Evolutionary conservation across 2,888 invertebrate species (phyloP), one percentile per base, ranked within the genome.

Genomic region (Seladonia tumulorum): DNA sequence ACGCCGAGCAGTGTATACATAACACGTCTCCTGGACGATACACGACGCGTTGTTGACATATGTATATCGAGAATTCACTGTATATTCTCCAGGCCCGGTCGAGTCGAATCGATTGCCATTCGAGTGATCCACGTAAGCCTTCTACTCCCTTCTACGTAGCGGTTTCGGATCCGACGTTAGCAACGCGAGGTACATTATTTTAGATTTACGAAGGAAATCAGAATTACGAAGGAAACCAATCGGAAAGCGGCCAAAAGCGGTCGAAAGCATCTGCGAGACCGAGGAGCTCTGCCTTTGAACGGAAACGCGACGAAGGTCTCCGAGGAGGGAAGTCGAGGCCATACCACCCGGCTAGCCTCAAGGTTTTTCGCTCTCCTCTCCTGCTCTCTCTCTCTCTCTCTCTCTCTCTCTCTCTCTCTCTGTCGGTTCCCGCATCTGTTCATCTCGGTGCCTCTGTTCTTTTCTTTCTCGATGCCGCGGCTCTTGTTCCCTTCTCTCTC

Each of bases 231-330:
- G n/a, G 22, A 22, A 35, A 66, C 1, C 35, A 74, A 3, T 35
- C 25, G 47, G 81, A 57, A 42, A 53, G 22, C 49, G 49, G 8
- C 22, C 25, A 5, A 35, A 35, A 35, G 35, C 35, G 35, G 35
- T 35, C n/a, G 47, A 84, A 57, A 45, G 57, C 76, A 35, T 57
- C 45, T 57, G n/a, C 82, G 78, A 71, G 77, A 75, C 39, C 76
- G 66, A 74, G 39, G 73, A 66, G 79, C 63, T 57, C 49, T 60
- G 86, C 82, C 49, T 86, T 77, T 53, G 82, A 88, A 83, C 88
- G 89, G 88, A 88, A 89, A 89, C 85, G 83, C 83, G 83, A 81
- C 87, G 85, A 88, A 89, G 88, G 89, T 81, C 86, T 77, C 83
- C 35, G 78, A 76, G 76, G 78, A 83, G 84, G 86, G 81, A 83